These are phyloP conservation scores for Rambutsinella grinnellia DNA, from an alignment of 2,888 invertebrate genomes.

Conservation along the genomic window DNA sequence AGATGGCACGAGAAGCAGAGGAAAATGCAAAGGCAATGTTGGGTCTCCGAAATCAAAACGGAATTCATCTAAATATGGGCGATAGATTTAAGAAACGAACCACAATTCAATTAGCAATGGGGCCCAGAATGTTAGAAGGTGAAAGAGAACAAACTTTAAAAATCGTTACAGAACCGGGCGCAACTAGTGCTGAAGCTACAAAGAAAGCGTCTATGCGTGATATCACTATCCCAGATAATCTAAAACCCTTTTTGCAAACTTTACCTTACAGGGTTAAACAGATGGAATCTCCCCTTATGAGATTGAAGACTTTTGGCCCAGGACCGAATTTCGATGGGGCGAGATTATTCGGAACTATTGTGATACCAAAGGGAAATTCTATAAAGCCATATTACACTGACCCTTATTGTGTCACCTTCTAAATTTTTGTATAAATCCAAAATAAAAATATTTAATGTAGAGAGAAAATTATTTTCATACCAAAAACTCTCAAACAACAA, in stretches of 20 bases:
- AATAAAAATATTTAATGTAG: no score
- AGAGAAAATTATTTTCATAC: no score
- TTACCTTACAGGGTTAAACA: slow-evolving; percentile 49
- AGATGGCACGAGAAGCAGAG: slow-evolving; percentile 16
- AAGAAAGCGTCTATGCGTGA: slow-evolving; percentile 2
- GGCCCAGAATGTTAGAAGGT: slow-evolving; percentile 17
- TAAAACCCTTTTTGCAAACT: slow-evolving; percentile 43
- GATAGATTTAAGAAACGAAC: slow-evolving; percentile 24
- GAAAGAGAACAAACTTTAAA: slow-evolving; percentile 23
- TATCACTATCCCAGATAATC: slow-evolving; percentile 29
- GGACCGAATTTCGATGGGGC: slow-evolving; percentile 43
- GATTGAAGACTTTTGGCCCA: slow-evolving; percentile 18
- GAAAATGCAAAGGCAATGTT: slow-evolving; percentile 22
- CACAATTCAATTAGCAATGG: slow-evolving; percentile 31
- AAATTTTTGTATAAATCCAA: no score
- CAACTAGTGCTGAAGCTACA: slow-evolving; percentile 1
- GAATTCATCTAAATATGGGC: slow-evolving; percentile 19
- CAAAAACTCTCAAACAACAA: no score
- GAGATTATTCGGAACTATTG: slow-evolving; percentile 37
- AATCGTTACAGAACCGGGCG: slow-evolving; percentile 25
- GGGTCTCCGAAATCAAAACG: slow-evolving; percentile 36
- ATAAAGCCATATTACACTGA: slow-evolving; percentile 32
- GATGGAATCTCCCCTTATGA: slow-evolving; percentile 25
- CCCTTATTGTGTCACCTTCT: slow-evolving; percentile 29
- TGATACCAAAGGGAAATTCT: slow-evolving; percentile 38